These are phyloP conservation scores for Carcina quercana DNA, from an alignment of 2,888 invertebrate species.

Conservation along the genomic window DNA sequence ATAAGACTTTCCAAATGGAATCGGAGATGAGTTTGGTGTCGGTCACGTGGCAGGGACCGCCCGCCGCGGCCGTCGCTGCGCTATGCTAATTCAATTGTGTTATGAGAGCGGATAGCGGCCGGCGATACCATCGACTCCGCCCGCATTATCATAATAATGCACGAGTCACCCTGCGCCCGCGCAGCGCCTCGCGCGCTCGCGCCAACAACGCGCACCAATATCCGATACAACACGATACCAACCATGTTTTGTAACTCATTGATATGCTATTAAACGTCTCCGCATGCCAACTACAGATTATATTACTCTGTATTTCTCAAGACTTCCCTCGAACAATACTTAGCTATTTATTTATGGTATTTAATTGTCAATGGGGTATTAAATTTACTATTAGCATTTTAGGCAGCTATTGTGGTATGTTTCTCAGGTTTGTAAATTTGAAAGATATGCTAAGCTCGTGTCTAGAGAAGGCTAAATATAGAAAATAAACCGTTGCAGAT, in stretches of 20 bases:
- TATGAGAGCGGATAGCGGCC: conserved; percentile 47
- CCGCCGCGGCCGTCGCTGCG: conserved; percentile 52
- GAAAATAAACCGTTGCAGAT: background rate
- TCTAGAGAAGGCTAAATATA: too few species aligned
- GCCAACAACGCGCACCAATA: conserved; percentile 42
- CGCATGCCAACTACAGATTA: too few species aligned
- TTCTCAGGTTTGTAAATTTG: too few species aligned
- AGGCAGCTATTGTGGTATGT: too few species aligned
- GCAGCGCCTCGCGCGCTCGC: conserved; percentile 28
- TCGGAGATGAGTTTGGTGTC: conserved; percentile 35
- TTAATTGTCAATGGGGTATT: too few species aligned
- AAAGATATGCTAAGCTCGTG: too few species aligned
- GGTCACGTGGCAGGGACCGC: conserved; percentile 69
- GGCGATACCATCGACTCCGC: conserved; percentile 58
- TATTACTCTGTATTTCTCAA: too few species aligned
- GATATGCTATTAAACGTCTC: conserved; percentile 7
- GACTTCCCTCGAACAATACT: too few species aligned
- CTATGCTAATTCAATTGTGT: conserved; percentile 75
- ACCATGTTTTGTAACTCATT: conserved; percentile 10
- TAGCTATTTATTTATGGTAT: too few species aligned
- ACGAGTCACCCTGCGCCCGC: conserved; percentile 57
- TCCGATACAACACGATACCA: conserved; percentile 27
- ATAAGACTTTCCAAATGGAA: conserved; percentile 31
- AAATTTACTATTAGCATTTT: too few species aligned
- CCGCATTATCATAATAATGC: conserved; percentile 70